Evolutionary conservation across 1,140 invertebrate species (phyloP).

Genomic region (Antheraea pernyi): DNA sequence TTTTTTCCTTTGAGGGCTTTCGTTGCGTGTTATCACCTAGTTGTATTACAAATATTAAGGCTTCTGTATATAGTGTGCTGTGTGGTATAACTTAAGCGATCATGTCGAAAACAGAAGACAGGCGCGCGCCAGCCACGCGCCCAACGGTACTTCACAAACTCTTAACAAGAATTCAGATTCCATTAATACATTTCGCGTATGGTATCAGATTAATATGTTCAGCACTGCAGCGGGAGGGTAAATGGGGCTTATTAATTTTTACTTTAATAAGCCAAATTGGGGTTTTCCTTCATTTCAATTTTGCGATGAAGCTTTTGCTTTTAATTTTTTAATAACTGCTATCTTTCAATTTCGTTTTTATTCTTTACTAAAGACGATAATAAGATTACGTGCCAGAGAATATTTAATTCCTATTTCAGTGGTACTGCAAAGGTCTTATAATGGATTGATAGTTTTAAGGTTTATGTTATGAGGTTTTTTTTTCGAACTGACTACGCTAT

Average conservation of each 20-base stretch:
- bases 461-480: too few species aligned
- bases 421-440: background rate
- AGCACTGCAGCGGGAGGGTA: background rate
- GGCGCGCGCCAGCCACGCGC: slow-evolving; percentile 69
- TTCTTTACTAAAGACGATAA: background rate
- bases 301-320: background rate
- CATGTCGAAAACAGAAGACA: slow-evolving; percentile 42
- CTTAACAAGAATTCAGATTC: slow-evolving; percentile 58
- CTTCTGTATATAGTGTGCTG: slow-evolving; percentile 15
- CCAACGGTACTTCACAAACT: slow-evolving; percentile 47
- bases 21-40: too few species aligned
- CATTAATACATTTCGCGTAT: slow-evolving; percentile 60
- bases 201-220: slow-evolving; percentile 59
- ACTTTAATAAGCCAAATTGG: slow-evolving; percentile 1
- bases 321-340: background rate
- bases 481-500: too few species aligned
- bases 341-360: background rate
- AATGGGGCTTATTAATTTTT: slow-evolving; percentile 10
- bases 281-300: background rate
- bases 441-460: too few species aligned
- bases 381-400: background rate
- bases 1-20: too few species aligned
- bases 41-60: background rate
- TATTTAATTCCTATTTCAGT: background rate
- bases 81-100: slow-evolving; percentile 43